A percentile compares a stretch with the other conserved stretches of the same genome.
These are phyloP conservation scores for Erebia palarica DNA, from an alignment of 2,888 invertebrate genomes.

Conservation along the genomic window DNA sequence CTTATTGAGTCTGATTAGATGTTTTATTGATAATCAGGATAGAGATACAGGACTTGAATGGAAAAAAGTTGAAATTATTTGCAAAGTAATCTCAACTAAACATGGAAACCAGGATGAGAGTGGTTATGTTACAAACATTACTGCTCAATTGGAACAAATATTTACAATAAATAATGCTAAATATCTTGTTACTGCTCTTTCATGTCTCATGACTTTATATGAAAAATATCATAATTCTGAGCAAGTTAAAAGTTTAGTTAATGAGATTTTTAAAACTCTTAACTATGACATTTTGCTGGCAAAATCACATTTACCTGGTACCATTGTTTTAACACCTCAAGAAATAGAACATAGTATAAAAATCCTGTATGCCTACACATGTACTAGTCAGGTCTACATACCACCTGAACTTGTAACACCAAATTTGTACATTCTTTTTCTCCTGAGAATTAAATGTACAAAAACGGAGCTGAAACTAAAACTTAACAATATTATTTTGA, in stretches of 20 bases:
- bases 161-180: slow-evolving; percentile 67
- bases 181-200: slow-evolving; percentile 75
- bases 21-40: slow-evolving; percentile 83
- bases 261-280: slow-evolving; percentile 58
- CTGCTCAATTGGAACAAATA: slow-evolving; percentile 77
- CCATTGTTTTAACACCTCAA: slow-evolving; percentile 61
- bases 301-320: slow-evolving; percentile 58
- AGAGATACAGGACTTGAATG: slow-evolving; percentile 84
- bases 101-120: slow-evolving; percentile 70
- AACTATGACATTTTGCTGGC: slow-evolving; percentile 50
- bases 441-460: slow-evolving; percentile 63
- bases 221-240: slow-evolving; percentile 65
- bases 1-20: slow-evolving; percentile 83
- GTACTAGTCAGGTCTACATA: slow-evolving; percentile 56
- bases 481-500: slow-evolving; percentile 62
- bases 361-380: slow-evolving; percentile 63
- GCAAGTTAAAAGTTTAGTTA: slow-evolving; percentile 56
- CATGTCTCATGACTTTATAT: slow-evolving; percentile 80
- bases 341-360: slow-evolving; percentile 67
- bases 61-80: slow-evolving; percentile 86
- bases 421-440: slow-evolving; percentile 70
- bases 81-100: slow-evolving; percentile 83
- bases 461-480: slow-evolving; percentile 60
- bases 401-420: slow-evolving; percentile 61
- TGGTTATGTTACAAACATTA: slow-evolving; percentile 81